These are phyloP conservation scores for Nannospalax galili DNA, from an alignment of 2,113 vertebrate species.

Conservation along the genomic window DNA sequence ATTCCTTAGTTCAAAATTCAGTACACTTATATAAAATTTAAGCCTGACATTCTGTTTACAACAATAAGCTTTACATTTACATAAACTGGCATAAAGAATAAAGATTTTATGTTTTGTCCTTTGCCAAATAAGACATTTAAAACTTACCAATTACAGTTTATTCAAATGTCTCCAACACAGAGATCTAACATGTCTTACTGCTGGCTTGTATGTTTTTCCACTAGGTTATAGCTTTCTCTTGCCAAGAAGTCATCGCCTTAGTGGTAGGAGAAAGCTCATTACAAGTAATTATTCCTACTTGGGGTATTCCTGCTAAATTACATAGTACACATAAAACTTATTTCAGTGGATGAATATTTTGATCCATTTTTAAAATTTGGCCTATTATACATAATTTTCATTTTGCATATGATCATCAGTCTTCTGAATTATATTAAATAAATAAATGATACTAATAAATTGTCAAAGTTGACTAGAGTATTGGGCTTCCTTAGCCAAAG, in stretches of 20 bases:
- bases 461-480: background rate
- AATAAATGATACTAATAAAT: no score
- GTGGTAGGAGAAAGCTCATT: background rate
- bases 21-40: background rate
- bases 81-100: background rate
- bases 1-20: background rate
- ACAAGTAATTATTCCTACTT: background rate
- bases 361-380: background rate
- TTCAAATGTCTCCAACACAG: background rate
- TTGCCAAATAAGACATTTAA: background rate
- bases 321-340: constrained; percentile 13
- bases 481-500: background rate
- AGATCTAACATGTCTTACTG: background rate
- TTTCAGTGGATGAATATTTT: background rate
- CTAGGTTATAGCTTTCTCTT: background rate
- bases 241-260: background rate
- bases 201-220: background rate
- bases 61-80: background rate
- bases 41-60: background rate
- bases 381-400: no score
- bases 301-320: background rate
- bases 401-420: no score
- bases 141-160: background rate
- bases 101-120: background rate
- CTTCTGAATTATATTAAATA: no score